Conservation (phyloP, 2,113 vertebrate genomes). For the Zingel zingel region DNA sequence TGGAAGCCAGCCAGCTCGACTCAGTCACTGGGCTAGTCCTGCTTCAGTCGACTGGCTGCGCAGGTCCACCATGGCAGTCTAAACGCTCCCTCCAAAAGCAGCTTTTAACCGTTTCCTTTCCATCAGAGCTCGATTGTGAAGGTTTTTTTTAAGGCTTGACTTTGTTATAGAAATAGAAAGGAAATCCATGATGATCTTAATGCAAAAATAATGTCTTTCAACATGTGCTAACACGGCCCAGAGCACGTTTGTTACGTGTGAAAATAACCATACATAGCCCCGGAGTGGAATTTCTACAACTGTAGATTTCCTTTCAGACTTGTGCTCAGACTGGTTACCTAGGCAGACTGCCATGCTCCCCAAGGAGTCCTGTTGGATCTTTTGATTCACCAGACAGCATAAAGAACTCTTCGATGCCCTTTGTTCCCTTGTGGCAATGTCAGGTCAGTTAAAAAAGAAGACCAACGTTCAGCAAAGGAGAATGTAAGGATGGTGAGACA, state of each 20-base stretch:
- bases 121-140: neutral
- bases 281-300: neutral
- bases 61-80: conserved; percentile 54
- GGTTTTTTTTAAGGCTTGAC: neutral
- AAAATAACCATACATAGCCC: conserved; percentile 22
- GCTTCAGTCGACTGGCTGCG: conserved; percentile 63
- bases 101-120: conserved; percentile 69
- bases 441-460: conserved; percentile 19
- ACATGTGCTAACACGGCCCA: neutral
- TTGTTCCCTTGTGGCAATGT: conserved; percentile 43
- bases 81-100: conserved; percentile 46
- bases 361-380: conserved; percentile 6
- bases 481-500: neutral
- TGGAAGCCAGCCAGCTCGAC: conserved; percentile 73
- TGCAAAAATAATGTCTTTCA: neutral
- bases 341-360: conserved; percentile 1
- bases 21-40: conserved; percentile 73
- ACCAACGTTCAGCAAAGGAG: neutral
- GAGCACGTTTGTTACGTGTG: neutral
- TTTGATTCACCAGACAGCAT: conserved; percentile 36
- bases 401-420: conserved; percentile 15
- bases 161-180: neutral
- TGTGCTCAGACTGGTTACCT: conserved; percentile 12
- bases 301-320: conserved; percentile 7
- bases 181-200: neutral